Evolutionary conservation across 2,797 vertebrate genomes (phyloP).

Genomic region (Hoplostethus mediterraneus): DNA sequence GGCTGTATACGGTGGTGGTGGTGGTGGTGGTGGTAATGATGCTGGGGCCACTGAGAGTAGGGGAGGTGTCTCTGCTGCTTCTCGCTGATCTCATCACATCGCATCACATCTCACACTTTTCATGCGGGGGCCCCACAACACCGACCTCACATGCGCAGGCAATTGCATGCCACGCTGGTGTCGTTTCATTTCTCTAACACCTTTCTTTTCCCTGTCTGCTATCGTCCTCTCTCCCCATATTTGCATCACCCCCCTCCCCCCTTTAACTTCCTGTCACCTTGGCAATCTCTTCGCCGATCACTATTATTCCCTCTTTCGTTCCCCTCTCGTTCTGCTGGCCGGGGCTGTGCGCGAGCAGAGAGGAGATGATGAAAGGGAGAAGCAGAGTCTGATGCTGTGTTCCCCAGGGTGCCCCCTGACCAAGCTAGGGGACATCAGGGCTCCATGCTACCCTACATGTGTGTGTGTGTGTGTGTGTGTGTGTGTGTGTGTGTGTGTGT

Average conservation of each 20-base stretch:
- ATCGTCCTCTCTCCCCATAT: not conserved
- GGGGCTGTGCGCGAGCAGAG: conserved; percentile 2
- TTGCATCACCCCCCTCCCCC: not conserved
- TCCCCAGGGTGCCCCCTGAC: not conserved
- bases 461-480: conserved; percentile 6
- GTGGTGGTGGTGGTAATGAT: conserved; percentile 76
- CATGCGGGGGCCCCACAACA: conserved; percentile 26
- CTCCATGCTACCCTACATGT: not conserved
- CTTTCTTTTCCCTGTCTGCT: not conserved
- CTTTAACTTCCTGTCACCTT: not conserved
- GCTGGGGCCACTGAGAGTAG: conserved; percentile 75
- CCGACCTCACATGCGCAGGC: conserved; percentile 8
- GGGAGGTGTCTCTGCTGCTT: conserved; percentile 61
- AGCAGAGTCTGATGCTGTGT: not conserved
- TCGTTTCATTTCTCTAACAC: conserved; percentile 2
- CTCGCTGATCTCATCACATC: conserved; percentile 75
- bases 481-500: conserved; percentile 4
- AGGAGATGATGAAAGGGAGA: conserved; percentile 24
- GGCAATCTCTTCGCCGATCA: not conserved
- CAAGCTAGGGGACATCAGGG: conserved; percentile 17
- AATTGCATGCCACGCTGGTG: not conserved
- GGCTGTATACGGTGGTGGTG: conserved; percentile 52
- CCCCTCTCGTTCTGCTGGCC: not conserved
- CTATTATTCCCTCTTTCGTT: not conserved
- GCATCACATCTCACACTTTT: conserved; percentile 55